These are phyloP conservation scores for Rhinichthys osculus DNA, from an alignment of 2,797 vertebrate genomes.

Conservation along the genomic window DNA sequence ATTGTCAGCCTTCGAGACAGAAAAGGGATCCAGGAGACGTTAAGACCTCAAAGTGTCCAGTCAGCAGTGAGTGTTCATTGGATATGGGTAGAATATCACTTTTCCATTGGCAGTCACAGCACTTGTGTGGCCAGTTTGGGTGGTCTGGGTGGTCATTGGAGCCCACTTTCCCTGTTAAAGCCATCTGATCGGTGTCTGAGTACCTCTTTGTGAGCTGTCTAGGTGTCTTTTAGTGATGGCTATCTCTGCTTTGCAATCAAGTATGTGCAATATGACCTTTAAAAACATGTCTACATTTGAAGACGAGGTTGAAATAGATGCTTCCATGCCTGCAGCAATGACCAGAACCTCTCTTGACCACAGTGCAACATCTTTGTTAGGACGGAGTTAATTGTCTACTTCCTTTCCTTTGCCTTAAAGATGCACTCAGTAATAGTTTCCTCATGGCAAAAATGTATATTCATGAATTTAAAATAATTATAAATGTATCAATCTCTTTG, in stretches of 20 bases:
- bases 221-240: conserved; percentile 43
- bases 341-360: background rate
- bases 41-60: conserved; percentile 36
- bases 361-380: background rate
- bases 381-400: background rate
- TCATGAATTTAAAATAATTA: too few relatives aligned
- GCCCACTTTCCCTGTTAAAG: conserved; percentile 46
- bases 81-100: conserved; percentile 47
- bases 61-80: conserved; percentile 48
- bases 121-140: conserved; percentile 50
- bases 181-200: conserved; percentile 51
- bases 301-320: conserved; percentile 12
- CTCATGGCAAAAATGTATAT: too few relatives aligned
- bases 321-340: background rate
- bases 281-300: conserved; percentile 26
- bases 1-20: conserved; percentile 7
- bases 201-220: conserved; percentile 44
- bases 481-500: background rate
- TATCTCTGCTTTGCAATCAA: conserved; percentile 45
- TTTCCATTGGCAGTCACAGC: conserved; percentile 46
- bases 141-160: conserved; percentile 52
- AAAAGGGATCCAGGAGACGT: conserved; percentile 12
- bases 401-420: background rate
- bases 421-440: background rate
- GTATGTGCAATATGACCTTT: conserved; percentile 38